Conservation (phyloP, 92 coral and sea anemone genomes). For the Palythoa grandis region DNA sequence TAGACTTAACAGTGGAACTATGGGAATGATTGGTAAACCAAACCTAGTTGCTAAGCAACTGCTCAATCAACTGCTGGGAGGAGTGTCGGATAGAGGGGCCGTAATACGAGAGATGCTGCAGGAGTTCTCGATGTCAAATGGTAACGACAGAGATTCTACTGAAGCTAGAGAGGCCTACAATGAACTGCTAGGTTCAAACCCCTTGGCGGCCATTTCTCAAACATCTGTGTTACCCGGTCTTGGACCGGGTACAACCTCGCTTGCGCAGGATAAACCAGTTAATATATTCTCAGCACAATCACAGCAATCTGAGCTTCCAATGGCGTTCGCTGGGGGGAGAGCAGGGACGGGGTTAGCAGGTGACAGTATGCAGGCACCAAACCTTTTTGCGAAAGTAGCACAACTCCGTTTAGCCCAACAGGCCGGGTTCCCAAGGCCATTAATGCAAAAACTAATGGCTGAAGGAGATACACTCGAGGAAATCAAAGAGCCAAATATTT, state of each 20-base stretch:
- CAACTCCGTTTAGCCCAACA: conserved; percentile 27
- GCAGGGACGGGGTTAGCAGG: not conserved
- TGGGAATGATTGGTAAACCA: conserved; percentile 45
- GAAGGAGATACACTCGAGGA: conserved; percentile 47
- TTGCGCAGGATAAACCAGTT: conserved; percentile 8
- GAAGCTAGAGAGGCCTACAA: conserved; percentile 74
- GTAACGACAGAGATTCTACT: conserved; percentile 65
- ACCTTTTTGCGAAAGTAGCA: conserved; percentile 14
- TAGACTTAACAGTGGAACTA: conserved; percentile 48
- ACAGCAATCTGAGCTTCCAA: not conserved
- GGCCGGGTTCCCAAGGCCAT: conserved; percentile 34
- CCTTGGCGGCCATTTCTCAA: conserved; percentile 43
- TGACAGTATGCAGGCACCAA: conserved; percentile 13
- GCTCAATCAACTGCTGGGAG: conserved; percentile 72
- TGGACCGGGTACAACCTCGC: conserved; percentile 26
- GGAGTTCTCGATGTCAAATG: conserved; percentile 78
- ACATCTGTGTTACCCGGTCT: conserved; percentile 17
- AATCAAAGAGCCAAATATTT: conserved; percentile 5
- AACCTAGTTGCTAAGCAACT: conserved; percentile 65
- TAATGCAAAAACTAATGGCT: conserved; percentile 37
- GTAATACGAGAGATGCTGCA: conserved; percentile 90
- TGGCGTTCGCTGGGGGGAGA: conserved; percentile 13
- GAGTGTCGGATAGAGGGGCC: conserved; percentile 71
- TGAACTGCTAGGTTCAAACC: conserved; percentile 73
- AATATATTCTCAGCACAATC: conserved; percentile 25